A percentile compares a stretch with the other conserved stretches of the same genome.
phyloP scores from a whole-genome alignment of 2,888 invertebrate species.

The Troilus luridus region DNA sequence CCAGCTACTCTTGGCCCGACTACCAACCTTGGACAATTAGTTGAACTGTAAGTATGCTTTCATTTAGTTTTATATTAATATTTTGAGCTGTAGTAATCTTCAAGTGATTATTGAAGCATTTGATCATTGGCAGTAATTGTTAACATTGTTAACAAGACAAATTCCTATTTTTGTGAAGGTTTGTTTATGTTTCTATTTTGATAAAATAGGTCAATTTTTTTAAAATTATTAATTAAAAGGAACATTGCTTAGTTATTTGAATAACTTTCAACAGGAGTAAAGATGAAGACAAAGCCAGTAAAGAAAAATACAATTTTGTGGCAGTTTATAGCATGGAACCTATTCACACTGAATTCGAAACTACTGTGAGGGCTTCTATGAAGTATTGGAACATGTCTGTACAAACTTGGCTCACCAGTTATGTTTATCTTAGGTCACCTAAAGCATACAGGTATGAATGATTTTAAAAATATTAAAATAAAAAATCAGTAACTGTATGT shows the following conservation, averaged over 20 bases:
- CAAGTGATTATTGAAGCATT: too few relatives aligned
- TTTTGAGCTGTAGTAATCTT: background rate
- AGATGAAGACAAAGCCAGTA: conserved; percentile 71
- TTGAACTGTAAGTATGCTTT: conserved; percentile 65
- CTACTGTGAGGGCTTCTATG: conserved; percentile 89
- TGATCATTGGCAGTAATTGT: background rate
- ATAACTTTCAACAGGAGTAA: conserved; percentile 67
- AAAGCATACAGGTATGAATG: conserved; percentile 71
- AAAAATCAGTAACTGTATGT: background rate
- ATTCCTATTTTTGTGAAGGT: background rate
- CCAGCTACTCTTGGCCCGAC: conserved; percentile 87
- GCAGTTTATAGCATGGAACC: conserved; percentile 89
- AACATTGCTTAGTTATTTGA: background rate
- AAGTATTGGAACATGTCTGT: conserved; percentile 96
- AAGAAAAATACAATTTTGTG: conserved; percentile 77
- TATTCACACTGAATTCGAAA: conserved; percentile 84
- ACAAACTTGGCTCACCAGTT: conserved; percentile 95
- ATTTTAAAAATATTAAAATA: background rate
- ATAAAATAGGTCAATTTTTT: background rate
- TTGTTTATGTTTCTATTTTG: background rate
- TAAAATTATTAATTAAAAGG: background rate
- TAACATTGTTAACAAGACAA: too few relatives aligned
- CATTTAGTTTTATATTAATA: background rate
- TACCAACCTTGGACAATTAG: conserved; percentile 76
- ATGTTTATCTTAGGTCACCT: conserved; percentile 90